A percentile compares a stretch with the other conserved stretches of the same genome.
Evolutionary conservation across 2,888 invertebrate genomes (phyloP).

Genomic region (Tanytarsus gracilentus): DNA sequence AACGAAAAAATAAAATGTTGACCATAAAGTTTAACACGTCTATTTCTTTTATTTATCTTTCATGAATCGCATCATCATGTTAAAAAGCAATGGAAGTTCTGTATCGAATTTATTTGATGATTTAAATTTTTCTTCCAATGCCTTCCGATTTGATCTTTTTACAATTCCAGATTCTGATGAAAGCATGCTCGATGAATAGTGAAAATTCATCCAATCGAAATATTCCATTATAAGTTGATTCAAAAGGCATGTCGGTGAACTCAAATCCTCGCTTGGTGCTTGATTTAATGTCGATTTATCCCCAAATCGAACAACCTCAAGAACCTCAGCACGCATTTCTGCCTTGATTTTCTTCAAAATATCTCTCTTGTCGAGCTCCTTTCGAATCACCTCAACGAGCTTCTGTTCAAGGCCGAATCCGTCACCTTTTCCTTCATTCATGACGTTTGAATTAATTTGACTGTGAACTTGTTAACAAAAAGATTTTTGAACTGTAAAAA

Average conservation of each 20-base stretch:
- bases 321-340: neutral
- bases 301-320: neutral
- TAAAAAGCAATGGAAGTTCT: neutral
- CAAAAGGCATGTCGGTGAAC: neutral
- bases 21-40: too few species aligned
- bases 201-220: constrained; percentile 39
- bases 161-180: constrained; percentile 36
- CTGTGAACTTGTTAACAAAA: too few species aligned
- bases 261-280: neutral
- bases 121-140: neutral
- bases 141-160: neutral
- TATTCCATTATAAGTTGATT: constrained; percentile 38
- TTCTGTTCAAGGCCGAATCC: too few species aligned
- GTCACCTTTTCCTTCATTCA: too few species aligned
- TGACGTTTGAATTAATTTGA: too few species aligned
- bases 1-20: too few species aligned
- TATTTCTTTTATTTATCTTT: neutral
- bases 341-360: neutral
- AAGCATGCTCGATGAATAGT: constrained; percentile 40
- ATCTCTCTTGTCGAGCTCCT: neutral
- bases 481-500: too few species aligned
- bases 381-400: neutral
- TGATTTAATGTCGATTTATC: neutral
- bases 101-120: neutral
- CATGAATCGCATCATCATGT: neutral